A percentile compares a stretch with the other conserved stretches of the same genome.
These are phyloP conservation scores for Saccostrea glomerata DNA, from an alignment of 1,140 invertebrate genomes.

Conservation along the genomic window DNA sequence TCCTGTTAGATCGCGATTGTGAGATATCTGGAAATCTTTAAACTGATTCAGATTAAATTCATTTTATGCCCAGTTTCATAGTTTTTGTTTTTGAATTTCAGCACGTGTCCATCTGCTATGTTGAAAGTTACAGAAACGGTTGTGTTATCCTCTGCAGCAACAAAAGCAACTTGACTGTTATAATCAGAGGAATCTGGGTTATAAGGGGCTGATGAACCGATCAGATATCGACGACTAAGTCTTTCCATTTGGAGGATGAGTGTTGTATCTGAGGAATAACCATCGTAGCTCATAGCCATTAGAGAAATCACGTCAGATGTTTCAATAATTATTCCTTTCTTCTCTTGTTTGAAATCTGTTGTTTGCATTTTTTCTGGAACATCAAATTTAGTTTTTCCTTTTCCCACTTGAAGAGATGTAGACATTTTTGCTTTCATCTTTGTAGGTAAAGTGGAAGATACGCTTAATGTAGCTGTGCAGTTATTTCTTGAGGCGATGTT, in stretches of 20 bases:
- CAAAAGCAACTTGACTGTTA: constrained; percentile 21
- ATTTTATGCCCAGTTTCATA: background rate
- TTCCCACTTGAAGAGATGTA: background rate
- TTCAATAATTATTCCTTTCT: constrained; percentile 1
- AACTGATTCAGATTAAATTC: background rate
- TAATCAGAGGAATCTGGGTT: background rate
- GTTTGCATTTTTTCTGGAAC: background rate
- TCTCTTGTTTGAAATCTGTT: background rate
- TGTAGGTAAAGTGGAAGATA: background rate
- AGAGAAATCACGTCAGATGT: background rate
- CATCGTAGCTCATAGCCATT: constrained; percentile 4
- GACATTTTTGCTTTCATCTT: background rate
- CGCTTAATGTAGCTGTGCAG: background rate
- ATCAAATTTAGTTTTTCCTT: background rate
- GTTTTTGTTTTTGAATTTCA: background rate
- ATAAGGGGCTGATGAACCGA: background rate
- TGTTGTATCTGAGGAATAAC: background rate
- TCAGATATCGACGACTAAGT: background rate
- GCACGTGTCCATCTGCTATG: background rate
- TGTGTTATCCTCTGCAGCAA: constrained; percentile 21
- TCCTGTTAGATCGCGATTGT: background rate
- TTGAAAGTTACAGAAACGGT: background rate
- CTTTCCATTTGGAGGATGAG: background rate
- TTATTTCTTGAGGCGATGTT: background rate
- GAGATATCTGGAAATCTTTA: constrained; percentile 1